These are phyloP conservation scores for Agapetus fuscipes DNA, from an alignment of 2,888 invertebrate genomes.

Conservation along the genomic window DNA sequence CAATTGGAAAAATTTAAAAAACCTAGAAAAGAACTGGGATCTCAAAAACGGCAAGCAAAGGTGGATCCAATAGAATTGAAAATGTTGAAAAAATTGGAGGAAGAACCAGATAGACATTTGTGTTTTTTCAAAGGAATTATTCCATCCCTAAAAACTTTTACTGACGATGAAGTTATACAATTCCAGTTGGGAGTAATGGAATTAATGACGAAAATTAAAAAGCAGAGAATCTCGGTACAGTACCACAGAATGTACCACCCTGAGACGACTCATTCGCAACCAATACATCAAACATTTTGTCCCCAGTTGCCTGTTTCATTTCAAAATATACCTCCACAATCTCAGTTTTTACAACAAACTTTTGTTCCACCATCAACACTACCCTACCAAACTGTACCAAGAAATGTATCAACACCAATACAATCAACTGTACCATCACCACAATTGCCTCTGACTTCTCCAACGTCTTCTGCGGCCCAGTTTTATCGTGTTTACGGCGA, in stretches of 20 bases:
- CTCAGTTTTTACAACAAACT: slow-evolving; percentile 9
- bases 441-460: slow-evolving; percentile 6
- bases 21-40: slow-evolving; percentile 4
- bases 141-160: slow-evolving; percentile 13
- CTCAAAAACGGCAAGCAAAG: slow-evolving; percentile 6
- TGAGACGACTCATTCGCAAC: slow-evolving; percentile 1
- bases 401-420: slow-evolving; percentile 9
- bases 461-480: slow-evolving; percentile 9
- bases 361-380: background rate
- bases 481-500: slow-evolving; percentile 13
- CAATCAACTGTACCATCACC: slow-evolving; percentile 12
- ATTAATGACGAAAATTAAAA: slow-evolving; percentile 10
- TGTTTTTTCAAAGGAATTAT: slow-evolving; percentile 19
- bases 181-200: slow-evolving; percentile 17
- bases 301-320: slow-evolving; percentile 6
- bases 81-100: slow-evolving; percentile 5
- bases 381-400: no score
- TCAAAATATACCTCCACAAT: slow-evolving; percentile 7
- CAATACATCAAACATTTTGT: slow-evolving; percentile 6
- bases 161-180: slow-evolving; percentile 16
- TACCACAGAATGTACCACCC: background rate
- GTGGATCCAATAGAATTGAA: slow-evolving; percentile 7
- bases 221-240: background rate
- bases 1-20: background rate
- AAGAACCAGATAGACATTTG: slow-evolving; percentile 14